Evolutionary conservation across 2,797 vertebrate species (phyloP), one percentile per base, ranked within the genome.

Genomic region (Poeciliopsis turneri): DNA sequence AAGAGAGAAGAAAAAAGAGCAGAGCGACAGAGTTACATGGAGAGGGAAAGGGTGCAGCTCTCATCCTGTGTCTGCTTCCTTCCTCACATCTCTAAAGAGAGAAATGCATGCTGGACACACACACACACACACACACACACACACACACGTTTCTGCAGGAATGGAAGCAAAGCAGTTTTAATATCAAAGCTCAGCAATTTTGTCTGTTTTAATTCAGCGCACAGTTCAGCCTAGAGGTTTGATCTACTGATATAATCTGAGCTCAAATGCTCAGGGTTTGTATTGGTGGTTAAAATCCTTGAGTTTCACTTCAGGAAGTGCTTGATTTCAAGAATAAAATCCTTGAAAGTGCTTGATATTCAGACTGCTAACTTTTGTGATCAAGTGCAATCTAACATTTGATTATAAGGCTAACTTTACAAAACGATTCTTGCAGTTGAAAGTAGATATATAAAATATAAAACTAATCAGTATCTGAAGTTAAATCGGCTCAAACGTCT

Each of bases 1-100:
- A 86, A 41, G 36, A 86, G 43, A 66, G 9, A 25, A 25, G 49
- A 1, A 23, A 20, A 82, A 79, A 91, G 87, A 90, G 89, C 86
- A 76, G 86, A 84, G 87, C 25, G 5, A 83, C 84, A 69, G 76
- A 81, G 82, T 4, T 86, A 3, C 87, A 84, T 77, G 82, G 79
- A 87, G 91, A 90, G 88, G 93, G 94, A 95, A 95, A 95, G 93
- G 94, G 94, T 91, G 95, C 92, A 94, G 93, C 91, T 89, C 90
- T 82, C 90, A 92, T 95, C 94, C 94, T 94, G 92, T 87, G 85
- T 85, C 88, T 82, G 86, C 90, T 95, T 96, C 94, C 95, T 95
- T 96, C 94, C 95, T 94, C 89, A 83, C 88, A 90, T 93, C 94
- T 89, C 86, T 90, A 92, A 92, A 90, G 89, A 90, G 82, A 84